Conservation (phyloP, 53 echinoderm and acorn worm genomes). For the Antedon mediterranea region DNA sequence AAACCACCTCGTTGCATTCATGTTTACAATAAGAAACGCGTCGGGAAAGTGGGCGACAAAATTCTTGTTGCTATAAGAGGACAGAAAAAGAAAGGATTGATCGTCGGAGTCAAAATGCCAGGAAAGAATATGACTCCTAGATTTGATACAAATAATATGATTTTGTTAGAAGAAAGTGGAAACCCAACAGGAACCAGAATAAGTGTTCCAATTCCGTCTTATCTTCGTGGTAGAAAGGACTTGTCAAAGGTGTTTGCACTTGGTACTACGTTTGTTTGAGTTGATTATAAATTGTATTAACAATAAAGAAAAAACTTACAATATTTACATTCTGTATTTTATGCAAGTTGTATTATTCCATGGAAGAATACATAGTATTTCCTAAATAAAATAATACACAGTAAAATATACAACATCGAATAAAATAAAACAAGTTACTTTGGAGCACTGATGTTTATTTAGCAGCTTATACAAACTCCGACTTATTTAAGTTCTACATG, state of each 20-base stretch:
- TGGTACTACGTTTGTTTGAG: conserved; percentile 76
- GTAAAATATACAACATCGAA: too few relatives aligned
- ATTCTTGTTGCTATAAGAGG: conserved; percentile 60
- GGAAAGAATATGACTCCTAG: conserved; percentile 56
- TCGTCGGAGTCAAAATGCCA: conserved; percentile 62
- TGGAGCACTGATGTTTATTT: too few relatives aligned
- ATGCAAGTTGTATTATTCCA: too few relatives aligned
- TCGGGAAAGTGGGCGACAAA: conserved; percentile 72
- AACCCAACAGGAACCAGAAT: conserved; percentile 93
- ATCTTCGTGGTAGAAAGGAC: conserved; percentile 58
- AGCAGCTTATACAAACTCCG: too few relatives aligned
- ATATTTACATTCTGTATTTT: too few relatives aligned
- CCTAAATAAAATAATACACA: too few relatives aligned
- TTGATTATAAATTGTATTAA: too few relatives aligned
- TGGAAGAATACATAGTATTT: too few relatives aligned
- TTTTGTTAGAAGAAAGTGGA: conserved; percentile 68
- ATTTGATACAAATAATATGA: conserved; percentile 87
- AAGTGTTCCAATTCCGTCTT: conserved; percentile 69
- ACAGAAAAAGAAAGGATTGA: conserved; percentile 78
- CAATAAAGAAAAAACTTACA: too few relatives aligned
- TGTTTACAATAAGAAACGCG: conserved; percentile 72
- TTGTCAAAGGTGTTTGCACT: conserved; percentile 90
- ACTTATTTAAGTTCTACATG: too few relatives aligned
- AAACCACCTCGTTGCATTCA: conserved; percentile 79
- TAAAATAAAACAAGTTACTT: too few relatives aligned